Percentiles rank a stretch among this genome's conserved stretches.
Conservation (phyloP, 2,797 vertebrate species). For the Gymnodraco acuticeps region DNA sequence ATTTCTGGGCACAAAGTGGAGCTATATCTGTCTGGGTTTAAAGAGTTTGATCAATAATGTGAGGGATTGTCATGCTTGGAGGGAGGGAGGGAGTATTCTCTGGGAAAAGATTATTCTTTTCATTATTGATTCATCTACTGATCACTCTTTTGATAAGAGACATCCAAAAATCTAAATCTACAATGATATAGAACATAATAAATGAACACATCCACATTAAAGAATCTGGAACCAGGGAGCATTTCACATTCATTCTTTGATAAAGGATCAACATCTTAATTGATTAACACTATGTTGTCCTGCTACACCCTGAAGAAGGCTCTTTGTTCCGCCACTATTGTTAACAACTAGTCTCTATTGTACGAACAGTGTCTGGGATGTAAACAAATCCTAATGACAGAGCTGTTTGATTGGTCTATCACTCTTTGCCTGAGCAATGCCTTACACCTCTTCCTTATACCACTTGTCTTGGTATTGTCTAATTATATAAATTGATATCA, state of each 20-base stretch:
- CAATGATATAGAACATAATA: not conserved
- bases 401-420: too few species aligned
- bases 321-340: too few species aligned
- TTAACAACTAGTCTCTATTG: too few species aligned
- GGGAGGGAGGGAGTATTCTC: not conserved
- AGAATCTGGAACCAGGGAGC: not conserved
- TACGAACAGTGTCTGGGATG: too few species aligned
- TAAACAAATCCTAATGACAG: too few species aligned
- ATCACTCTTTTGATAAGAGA: not conserved
- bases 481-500: too few species aligned
- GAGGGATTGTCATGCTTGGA: not conserved
- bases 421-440: too few species aligned
- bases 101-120: not conserved
- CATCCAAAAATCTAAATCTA: not conserved
- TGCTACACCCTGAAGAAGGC: too few species aligned
- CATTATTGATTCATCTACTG: not conserved
- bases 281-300: too few species aligned
- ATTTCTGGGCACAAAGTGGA: slow-evolving; percentile 12
- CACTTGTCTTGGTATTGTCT: not conserved
- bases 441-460: not conserved
- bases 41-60: not conserved
- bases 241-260: not conserved
- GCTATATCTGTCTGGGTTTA: not conserved
- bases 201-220: not conserved
- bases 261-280: not conserved